Conservation (phyloP, 2,113 vertebrate species). For the Apaloderma vittatum region DNA sequence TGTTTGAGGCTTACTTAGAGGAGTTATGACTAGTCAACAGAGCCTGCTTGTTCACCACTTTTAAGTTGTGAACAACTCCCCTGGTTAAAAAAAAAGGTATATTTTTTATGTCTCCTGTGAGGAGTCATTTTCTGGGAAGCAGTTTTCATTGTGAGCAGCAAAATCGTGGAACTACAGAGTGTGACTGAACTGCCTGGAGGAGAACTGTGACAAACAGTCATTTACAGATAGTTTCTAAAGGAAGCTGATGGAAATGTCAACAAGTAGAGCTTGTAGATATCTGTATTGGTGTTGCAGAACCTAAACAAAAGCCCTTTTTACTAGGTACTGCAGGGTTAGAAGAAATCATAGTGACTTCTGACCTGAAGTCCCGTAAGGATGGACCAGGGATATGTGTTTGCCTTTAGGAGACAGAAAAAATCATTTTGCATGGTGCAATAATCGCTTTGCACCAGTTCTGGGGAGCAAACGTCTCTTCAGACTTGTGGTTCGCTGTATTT, state of each 20-base stretch:
- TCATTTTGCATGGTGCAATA: accelerated
- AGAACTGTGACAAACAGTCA: background rate
- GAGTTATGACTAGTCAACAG: background rate
- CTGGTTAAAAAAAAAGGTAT: accelerated
- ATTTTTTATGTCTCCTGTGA: background rate
- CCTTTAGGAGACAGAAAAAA: background rate
- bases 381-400: background rate
- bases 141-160: background rate
- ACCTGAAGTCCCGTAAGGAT: background rate
- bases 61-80: background rate
- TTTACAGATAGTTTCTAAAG: background rate
- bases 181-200: background rate
- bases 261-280: background rate
- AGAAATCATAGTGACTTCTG: background rate
- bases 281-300: background rate
- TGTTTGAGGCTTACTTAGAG: background rate
- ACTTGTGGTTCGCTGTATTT: accelerated
- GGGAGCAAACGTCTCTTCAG: background rate
- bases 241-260: background rate
- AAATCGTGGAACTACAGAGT: background rate
- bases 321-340: background rate
- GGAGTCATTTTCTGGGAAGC: background rate
- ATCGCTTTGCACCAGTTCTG: background rate
- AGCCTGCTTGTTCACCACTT: background rate
- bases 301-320: background rate